phyloP scores from a whole-genome alignment of 2,113 vertebrate species.

The Hippocampus zosterae region DNA sequence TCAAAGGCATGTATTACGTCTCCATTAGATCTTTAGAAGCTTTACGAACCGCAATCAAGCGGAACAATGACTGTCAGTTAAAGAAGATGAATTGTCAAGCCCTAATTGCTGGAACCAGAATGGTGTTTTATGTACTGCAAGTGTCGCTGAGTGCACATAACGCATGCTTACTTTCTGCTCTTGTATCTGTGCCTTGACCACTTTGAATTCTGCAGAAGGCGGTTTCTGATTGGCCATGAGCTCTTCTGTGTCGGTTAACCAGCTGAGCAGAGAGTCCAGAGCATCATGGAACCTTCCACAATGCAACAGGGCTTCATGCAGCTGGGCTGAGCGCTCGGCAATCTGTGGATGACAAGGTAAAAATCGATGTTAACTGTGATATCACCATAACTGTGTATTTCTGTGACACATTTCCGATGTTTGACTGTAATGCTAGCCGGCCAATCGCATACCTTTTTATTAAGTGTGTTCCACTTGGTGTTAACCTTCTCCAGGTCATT shows the following conservation, averaged over 20 bases:
- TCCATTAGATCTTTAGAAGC: constrained; percentile 29
- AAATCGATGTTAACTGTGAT: constrained; percentile 29
- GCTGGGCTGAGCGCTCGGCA: constrained; percentile 86
- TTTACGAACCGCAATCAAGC: constrained; percentile 31
- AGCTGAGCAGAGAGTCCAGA: constrained; percentile 92
- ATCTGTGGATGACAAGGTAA: constrained; percentile 72
- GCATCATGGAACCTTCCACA: constrained; percentile 98
- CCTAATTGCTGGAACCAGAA: constrained; percentile 22
- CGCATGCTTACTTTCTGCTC: constrained; percentile 85
- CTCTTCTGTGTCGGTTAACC: constrained; percentile 94
- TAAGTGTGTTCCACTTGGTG: constrained; percentile 89
- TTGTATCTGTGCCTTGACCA: constrained; percentile 97
- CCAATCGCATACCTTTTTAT: constrained; percentile 83
- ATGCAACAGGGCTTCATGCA: constrained; percentile 92
- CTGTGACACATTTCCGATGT: background rate
- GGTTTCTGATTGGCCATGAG: constrained; percentile 93
- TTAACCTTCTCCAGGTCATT: constrained; percentile 84
- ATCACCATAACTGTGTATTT: background rate
- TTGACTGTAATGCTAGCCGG: constrained; percentile 1
- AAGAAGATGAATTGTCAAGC: constrained; percentile 34
- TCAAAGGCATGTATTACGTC: constrained; percentile 32
- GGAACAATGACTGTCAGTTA: constrained; percentile 47
- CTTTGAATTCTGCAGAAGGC: constrained; percentile 95
- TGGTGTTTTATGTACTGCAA: background rate
- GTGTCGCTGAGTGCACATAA: constrained; percentile 4